phyloP scores from a whole-genome alignment of 2,888 invertebrate species.

The Lasioglossum malachurum region DNA sequence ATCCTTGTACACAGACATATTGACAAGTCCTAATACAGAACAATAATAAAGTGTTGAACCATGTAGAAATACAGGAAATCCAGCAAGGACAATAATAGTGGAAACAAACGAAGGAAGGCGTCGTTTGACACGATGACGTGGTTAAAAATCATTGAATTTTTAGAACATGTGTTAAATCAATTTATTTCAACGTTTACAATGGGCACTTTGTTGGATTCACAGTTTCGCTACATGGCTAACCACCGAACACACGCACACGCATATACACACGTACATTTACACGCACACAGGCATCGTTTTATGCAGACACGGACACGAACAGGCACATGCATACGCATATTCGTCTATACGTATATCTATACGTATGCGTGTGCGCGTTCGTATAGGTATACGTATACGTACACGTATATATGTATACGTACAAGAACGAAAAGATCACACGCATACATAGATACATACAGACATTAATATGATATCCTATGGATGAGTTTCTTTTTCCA shows the following conservation, averaged over 20 bases:
- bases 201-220: not conserved
- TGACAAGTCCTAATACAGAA: not conserved
- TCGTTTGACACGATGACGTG: not conserved
- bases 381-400: not conserved
- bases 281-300: not conserved
- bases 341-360: not conserved
- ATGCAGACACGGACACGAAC: not conserved
- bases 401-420: not conserved
- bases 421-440: not conserved
- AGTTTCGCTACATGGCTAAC: not conserved
- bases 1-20: not conserved
- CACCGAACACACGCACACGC: not conserved
- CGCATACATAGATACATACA: slow-evolving; percentile 55
- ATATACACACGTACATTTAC: not conserved
- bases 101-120: not conserved
- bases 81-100: not conserved
- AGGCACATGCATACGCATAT: not conserved
- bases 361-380: not conserved
- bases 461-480: slow-evolving; percentile 81
- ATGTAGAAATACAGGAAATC: not conserved
- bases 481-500: slow-evolving; percentile 88
- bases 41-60: not conserved
- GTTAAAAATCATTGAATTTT: not conserved
- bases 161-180: not conserved
- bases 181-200: not conserved